Evolutionary conservation across 1,140 invertebrate genomes (phyloP).

Genomic region (Drosophila willistoni): DNA sequence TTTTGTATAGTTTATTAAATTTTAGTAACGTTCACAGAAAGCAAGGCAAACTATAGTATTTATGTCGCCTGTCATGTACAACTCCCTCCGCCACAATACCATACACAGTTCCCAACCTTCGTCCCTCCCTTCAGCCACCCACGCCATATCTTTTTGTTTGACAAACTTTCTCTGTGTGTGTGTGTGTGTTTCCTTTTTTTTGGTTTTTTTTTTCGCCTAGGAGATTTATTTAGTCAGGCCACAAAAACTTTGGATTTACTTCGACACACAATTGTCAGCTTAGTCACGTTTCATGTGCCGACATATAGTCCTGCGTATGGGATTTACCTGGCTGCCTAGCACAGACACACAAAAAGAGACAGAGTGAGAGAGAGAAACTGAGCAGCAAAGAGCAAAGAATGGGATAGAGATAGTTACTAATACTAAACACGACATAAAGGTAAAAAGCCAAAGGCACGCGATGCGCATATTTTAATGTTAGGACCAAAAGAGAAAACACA

Average conservation of each 20-base stretch:
- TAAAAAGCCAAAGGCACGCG: slow-evolving; percentile 78
- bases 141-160: slow-evolving; percentile 54
- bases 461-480: slow-evolving; percentile 74
- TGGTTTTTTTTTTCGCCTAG: slow-evolving; percentile 45
- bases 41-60: slow-evolving; percentile 35
- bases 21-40: slow-evolving; percentile 18
- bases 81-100: not conserved
- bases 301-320: slow-evolving; percentile 28
- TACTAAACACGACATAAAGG: slow-evolving; percentile 80
- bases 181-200: slow-evolving; percentile 3
- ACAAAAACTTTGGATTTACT: slow-evolving; percentile 78
- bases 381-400: slow-evolving; percentile 11
- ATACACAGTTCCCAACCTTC: not conserved
- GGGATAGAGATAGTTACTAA: slow-evolving; percentile 45
- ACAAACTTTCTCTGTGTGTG: slow-evolving; percentile 24
- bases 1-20: slow-evolving; percentile 51
- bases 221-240: slow-evolving; percentile 78
- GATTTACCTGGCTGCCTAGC: not conserved
- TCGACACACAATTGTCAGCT: slow-evolving; percentile 81
- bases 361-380: slow-evolving; percentile 41
- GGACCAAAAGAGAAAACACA: slow-evolving; percentile 25
- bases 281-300: slow-evolving; percentile 76
- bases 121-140: not conserved
- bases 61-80: slow-evolving; percentile 51
- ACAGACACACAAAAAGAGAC: not conserved